A percentile compares a stretch with the other conserved stretches of the same genome.
These are phyloP conservation scores for Ardeotis arabs DNA, from an alignment of 2,113 vertebrate species.

Conservation along the genomic window DNA sequence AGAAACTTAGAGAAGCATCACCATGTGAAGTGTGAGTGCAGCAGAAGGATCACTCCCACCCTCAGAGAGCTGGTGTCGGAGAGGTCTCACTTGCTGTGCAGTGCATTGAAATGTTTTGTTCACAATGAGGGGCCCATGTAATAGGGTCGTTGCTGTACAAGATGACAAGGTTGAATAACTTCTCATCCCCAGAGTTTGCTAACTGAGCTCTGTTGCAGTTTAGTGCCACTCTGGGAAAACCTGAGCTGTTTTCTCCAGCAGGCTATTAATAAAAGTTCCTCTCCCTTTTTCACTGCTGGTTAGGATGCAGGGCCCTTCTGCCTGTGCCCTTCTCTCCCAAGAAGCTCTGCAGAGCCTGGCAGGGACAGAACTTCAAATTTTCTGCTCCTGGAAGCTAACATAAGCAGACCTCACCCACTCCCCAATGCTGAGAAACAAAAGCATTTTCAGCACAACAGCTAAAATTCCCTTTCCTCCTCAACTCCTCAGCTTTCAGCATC, in stretches of 20 bases:
- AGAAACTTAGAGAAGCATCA: neutral
- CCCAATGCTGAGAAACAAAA: rapidly evolving
- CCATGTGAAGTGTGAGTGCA: neutral
- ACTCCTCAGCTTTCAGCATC: neutral
- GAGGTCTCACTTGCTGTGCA: neutral
- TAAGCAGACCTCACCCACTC: rapidly evolving
- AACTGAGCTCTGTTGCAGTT: neutral
- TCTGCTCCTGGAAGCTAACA: neutral
- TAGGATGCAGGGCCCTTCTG: neutral
- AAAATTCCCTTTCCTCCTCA: neutral
- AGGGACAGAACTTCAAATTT: neutral
- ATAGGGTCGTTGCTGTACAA: neutral
- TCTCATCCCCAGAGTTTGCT: neutral
- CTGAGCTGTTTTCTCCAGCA: neutral
- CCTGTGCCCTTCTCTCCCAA: neutral
- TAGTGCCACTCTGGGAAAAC: neutral
- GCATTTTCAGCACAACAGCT: neutral
- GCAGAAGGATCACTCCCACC: neutral
- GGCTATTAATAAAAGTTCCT: neutral
- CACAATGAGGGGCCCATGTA: neutral
- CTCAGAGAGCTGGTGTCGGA: neutral
- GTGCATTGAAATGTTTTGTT: neutral
- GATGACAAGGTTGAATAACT: neutral
- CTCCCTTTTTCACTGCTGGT: neutral
- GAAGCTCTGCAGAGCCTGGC: neutral